These are phyloP conservation scores for Condylostylus longicornis DNA, from an alignment of 1,140 invertebrate genomes.

Conservation along the genomic window DNA sequence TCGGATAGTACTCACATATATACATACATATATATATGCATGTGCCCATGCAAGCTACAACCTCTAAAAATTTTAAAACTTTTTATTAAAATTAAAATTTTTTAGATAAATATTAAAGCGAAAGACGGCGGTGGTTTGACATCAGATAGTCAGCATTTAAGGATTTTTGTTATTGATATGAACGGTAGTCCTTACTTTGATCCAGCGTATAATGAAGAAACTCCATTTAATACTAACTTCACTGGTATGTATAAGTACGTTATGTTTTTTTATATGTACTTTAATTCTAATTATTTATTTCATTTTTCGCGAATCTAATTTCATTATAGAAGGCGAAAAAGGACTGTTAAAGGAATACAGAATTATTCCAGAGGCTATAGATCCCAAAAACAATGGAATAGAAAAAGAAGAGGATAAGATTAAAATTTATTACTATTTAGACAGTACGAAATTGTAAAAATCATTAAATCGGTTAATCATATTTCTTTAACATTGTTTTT, in stretches of 20 bases:
- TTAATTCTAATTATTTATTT: neutral
- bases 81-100: slow-evolving; percentile 3
- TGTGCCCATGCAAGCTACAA: too few species aligned
- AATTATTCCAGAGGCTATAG: slow-evolving; percentile 29
- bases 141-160: slow-evolving; percentile 4
- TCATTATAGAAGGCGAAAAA: slow-evolving; percentile 27
- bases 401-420: slow-evolving; percentile 22
- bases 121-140: slow-evolving; percentile 7
- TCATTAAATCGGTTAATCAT: too few species aligned
- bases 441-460: too few species aligned
- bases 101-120: slow-evolving; percentile 7
- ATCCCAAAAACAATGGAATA: slow-evolving; percentile 30
- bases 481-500: slow-evolving; percentile 31
- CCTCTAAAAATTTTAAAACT: too few species aligned
- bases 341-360: slow-evolving; percentile 24
- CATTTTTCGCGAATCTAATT: neutral
- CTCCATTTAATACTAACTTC: slow-evolving; percentile 11
- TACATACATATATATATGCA: too few species aligned
- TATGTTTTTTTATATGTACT: neutral
- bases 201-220: too few species aligned
- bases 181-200: slow-evolving; percentile 30
- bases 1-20: too few species aligned
- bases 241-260: slow-evolving; percentile 10
- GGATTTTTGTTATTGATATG: slow-evolving; percentile 32
- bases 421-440: slow-evolving; percentile 35